phyloP scores from a whole-genome alignment of 2,888 invertebrate species.

The Lepidochitona cinerea region DNA sequence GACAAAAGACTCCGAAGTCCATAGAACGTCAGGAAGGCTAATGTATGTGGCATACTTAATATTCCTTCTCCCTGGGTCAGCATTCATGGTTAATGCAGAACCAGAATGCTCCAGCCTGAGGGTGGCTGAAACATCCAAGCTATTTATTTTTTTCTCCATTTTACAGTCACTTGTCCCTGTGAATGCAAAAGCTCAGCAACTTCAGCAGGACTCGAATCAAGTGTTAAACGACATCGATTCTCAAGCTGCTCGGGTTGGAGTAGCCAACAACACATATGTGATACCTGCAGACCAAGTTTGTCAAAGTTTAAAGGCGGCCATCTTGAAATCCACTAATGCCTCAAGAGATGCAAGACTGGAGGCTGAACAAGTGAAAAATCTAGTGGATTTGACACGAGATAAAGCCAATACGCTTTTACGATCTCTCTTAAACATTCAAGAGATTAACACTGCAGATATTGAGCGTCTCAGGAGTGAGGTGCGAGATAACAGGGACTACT shows the following conservation, averaged over 20 bases:
- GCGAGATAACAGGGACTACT: neutral
- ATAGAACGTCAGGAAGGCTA: no score
- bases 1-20: no score
- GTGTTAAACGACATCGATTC: neutral
- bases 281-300: neutral
- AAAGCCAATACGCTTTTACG: neutral
- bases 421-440: constrained; percentile 1
- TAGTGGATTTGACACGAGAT: neutral
- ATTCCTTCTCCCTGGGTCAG: no score
- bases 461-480: neutral
- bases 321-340: neutral
- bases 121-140: neutral
- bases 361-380: neutral
- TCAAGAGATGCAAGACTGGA: neutral
- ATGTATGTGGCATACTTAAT: no score
- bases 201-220: neutral
- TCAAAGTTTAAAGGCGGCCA: neutral
- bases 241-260: neutral
- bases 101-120: no score
- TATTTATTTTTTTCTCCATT: neutral
- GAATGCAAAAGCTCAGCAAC: neutral
- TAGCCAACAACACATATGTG: constrained; percentile 8
- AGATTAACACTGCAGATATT: constrained; percentile 9
- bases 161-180: neutral
- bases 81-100: no score